Conservation (phyloP, 2,113 vertebrate genomes). For the Thymallus thymallus region DNA sequence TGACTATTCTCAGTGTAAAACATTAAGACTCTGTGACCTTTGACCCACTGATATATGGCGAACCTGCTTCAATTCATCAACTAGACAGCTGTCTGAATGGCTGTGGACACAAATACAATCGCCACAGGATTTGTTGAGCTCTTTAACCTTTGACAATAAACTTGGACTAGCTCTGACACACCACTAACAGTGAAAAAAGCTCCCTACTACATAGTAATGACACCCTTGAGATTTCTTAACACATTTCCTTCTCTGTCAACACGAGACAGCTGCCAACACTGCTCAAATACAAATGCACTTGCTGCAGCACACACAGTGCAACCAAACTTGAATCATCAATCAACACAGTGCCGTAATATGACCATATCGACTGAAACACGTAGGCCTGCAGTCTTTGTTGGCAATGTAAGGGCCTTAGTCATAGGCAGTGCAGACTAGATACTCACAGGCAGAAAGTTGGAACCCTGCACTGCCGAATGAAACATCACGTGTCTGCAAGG, state of each 20-base stretch:
- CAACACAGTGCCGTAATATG: conserved; percentile 41
- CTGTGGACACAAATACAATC: conserved; percentile 20
- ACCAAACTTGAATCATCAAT: conserved; percentile 45
- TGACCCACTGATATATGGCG: conserved; percentile 16
- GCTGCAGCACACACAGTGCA: conserved; percentile 42
- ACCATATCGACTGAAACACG: conserved; percentile 43
- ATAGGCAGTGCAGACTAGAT: conserved; percentile 57
- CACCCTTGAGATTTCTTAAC: conserved; percentile 64
- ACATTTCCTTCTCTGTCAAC: conserved; percentile 68
- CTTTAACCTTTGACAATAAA: conserved; percentile 67
- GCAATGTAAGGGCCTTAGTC: conserved; percentile 46
- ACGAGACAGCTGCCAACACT: conserved; percentile 61
- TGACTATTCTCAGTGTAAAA: conserved; percentile 12
- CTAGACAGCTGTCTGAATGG: conserved; percentile 6
- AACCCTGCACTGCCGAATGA: conserved; percentile 73
- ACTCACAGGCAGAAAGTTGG: conserved; percentile 80
- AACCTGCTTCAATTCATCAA: conserved; percentile 6
- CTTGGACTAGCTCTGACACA: conserved; percentile 48
- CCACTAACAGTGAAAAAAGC: conserved; percentile 55
- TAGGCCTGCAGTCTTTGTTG: conserved; percentile 36
- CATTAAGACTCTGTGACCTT: conserved; percentile 21
- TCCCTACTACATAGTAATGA: conserved; percentile 57
- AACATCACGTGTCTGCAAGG: conserved; percentile 74
- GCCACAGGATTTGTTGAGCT: conserved; percentile 35
- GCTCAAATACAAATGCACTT: conserved; percentile 53